Percentiles rank a stretch among this genome's conserved stretches.
phyloP scores from a whole-genome alignment of 2,113 vertebrate species.

The Coryphaenoides rupestris region DNA sequence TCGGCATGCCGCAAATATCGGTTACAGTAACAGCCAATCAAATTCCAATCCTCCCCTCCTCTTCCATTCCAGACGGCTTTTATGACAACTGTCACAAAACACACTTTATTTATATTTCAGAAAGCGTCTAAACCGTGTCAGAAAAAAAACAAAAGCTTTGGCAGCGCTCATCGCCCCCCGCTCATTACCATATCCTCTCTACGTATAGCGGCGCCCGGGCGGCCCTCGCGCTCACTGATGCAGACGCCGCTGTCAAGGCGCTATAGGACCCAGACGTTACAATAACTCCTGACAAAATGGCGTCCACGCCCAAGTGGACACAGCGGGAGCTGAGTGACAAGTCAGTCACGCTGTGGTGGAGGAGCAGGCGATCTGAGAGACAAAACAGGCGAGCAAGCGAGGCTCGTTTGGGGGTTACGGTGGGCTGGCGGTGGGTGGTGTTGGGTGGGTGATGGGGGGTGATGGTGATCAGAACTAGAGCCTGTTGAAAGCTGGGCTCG shows the following conservation, averaged over 20 bases:
- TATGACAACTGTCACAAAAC: no score
- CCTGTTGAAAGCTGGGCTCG: constrained; percentile 50
- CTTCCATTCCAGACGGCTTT: no score
- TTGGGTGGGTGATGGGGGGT: constrained; percentile 6
- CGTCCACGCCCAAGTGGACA: background rate
- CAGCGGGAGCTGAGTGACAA: background rate
- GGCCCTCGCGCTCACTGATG: background rate
- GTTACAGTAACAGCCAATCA: no score
- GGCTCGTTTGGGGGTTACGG: background rate
- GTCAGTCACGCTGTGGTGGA: constrained; percentile 10
- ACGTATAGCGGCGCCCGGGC: background rate
- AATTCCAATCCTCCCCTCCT: no score
- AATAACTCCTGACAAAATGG: background rate
- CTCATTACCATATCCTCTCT: background rate
- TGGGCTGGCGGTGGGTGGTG: no score
- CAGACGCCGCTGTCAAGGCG: background rate
- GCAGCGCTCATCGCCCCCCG: background rate
- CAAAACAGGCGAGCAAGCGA: constrained; percentile 39
- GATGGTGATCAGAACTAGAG: constrained; percentile 43
- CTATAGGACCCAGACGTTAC: background rate
- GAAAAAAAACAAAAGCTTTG: no score
- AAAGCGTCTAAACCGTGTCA: no score
- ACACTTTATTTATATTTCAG: no score
- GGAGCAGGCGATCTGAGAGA: constrained; percentile 30
- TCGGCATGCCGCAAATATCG: no score